Conservation (phyloP, 2,797 vertebrate species). For the Sebastes trivittatus region DNA sequence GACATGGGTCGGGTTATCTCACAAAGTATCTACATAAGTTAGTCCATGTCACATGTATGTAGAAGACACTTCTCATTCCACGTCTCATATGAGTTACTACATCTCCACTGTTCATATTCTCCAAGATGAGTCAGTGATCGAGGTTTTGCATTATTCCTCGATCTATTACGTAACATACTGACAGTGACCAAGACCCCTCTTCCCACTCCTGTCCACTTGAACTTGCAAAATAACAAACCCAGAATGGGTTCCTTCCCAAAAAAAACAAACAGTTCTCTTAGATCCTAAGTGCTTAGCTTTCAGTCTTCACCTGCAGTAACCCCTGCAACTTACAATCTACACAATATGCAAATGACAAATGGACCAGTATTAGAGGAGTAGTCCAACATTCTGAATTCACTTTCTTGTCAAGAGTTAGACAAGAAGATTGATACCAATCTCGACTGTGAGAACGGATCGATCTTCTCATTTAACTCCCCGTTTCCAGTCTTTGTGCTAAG, state of each 20-base stretch:
- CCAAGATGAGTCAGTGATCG: background rate
- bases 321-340: background rate
- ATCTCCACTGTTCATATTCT: background rate
- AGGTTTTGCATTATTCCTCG: background rate
- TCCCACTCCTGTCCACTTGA: background rate
- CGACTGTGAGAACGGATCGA: background rate
- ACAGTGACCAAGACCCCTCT: background rate
- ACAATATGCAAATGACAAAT: background rate
- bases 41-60: background rate
- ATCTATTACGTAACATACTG: background rate
- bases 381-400: background rate
- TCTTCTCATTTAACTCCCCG: no score
- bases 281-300: background rate
- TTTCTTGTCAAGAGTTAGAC: background rate
- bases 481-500: background rate
- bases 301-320: background rate
- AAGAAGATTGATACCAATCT: background rate
- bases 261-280: background rate
- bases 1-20: slow-evolving; percentile 1
- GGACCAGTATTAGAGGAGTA: background rate
- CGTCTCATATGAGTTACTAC: background rate
- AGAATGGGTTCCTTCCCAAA: background rate
- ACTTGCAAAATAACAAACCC: background rate
- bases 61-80: background rate
- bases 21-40: slow-evolving; percentile 8